These are phyloP conservation scores for Myodes glareolus DNA, from an alignment of 2,113 vertebrate species.

Conservation along the genomic window DNA sequence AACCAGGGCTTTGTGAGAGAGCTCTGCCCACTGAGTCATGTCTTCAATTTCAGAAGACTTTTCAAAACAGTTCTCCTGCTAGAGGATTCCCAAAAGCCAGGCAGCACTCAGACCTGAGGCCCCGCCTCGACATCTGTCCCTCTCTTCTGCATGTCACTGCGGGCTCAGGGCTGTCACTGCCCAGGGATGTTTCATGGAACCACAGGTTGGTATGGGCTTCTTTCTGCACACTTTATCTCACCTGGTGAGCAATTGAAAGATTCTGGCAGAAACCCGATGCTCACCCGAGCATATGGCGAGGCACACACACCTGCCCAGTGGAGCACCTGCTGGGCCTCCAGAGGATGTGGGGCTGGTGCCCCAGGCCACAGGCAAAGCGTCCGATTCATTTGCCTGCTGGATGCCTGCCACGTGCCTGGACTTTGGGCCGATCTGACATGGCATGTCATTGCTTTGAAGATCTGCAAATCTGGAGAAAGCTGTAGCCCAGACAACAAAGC, in stretches of 20 bases:
- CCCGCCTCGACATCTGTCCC: not conserved
- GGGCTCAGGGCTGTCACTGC: not conserved
- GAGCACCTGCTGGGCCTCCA: conserved; percentile 90
- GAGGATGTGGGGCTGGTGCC: conserved; percentile 55
- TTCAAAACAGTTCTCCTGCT: not conserved
- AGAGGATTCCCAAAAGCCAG: not conserved
- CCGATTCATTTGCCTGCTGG: conserved; percentile 84
- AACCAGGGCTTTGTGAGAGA: not conserved
- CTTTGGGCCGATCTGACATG: conserved; percentile 75
- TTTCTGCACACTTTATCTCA: conserved; percentile 75
- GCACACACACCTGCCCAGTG: conserved; percentile 89
- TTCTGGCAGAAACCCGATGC: conserved; percentile 80
- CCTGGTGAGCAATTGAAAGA: conserved; percentile 86
- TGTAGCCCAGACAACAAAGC: conserved; percentile 72
- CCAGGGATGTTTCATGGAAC: not conserved
- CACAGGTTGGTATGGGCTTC: not conserved
- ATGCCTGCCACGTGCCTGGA: conserved; percentile 81
- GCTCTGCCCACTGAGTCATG: not conserved
- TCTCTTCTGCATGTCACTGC: not conserved
- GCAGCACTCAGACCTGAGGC: not conserved
- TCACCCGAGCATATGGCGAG: conserved; percentile 88
- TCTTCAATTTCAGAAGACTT: not conserved
- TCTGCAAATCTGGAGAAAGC: conserved; percentile 79
- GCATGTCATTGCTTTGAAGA: conserved; percentile 79
- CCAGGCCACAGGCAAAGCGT: conserved; percentile 73